Evolutionary conservation across 2,888 invertebrate species (phyloP), one percentile per base, ranked within the genome.

Genomic region (Malthinus seriepunctatus): DNA sequence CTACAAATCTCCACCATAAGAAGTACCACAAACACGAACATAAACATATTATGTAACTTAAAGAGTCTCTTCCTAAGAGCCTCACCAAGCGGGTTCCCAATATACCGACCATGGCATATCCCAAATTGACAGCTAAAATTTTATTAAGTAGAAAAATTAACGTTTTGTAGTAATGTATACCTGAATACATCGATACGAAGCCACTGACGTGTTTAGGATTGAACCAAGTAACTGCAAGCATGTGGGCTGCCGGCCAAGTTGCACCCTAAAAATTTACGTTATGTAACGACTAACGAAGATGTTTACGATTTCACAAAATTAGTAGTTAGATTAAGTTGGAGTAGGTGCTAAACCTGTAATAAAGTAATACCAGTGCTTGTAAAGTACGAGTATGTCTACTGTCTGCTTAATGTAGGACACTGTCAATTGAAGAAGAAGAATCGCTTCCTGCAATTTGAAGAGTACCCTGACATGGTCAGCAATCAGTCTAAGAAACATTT

Each of bases 201-300:
- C 80, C 82, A 67, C 82, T 83, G 57, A 83, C 74, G 66, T 83
- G 80, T 58, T 80, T 81, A 34, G 82, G 81, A 70, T 83, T 82
- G 63, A 83, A 83, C 84, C 84, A 84, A 31, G 83, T 83, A 64
- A 83, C 83, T 60, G 83, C 84, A 14, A 84, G 71, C 81, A 83
- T 83, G 63, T 84, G 84, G 48, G 83, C 83, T 9, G 83, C 83
- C 11, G 84, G 84, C 83, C 83, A 84, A 8, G 82, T 83, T 9
- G 83, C 83, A 37, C 83, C 83, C 84, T 83, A 52, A 54, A 72
- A 66, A 65, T 23, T 23, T 3, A 23, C 2, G 23, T 23, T 38
- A 14, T 1, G 3, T 15, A 46, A 8, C 12, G 10, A 8, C 15
- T 48, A 34, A 12, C 7, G n/a, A n/a, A n/a, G n/a, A n/a, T n/a